Base-by-base conservation (phyloP, 1,140 invertebrate species). In the Cherax destructor region DNA sequence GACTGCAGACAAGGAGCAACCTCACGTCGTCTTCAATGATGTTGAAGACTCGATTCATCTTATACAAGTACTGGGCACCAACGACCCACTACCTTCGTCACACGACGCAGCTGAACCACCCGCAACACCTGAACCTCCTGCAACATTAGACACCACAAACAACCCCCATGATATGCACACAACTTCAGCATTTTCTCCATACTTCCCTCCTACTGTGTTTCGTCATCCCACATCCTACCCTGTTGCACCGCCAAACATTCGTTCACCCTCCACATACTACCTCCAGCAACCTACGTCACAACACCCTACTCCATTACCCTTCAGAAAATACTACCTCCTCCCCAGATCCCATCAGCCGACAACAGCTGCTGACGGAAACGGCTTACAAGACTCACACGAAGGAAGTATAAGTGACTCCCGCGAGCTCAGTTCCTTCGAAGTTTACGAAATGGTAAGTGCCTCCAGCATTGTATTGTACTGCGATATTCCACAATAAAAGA, bases 261-360 rank as follows among this genome's bases (percentile, higher is more conserved):
- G 16, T 47, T 21, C 77, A 56, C 52, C 41, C 78, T 52, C 7
- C 78, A 21, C 30, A 56, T 65, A 65, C 50, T 18, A 18, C 7
- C 49, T 41, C 47, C 77, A 7, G 13, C 47, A 10, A 50, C 21
- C 47, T 79, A 11, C 80, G 4, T 50, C 18, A 52, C 80, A 83
- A 30, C 52, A 59, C 24, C 80, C 80, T 21, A 6, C 47, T 77
- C 50, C 56, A n/a, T 7, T 11, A 9, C 21, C 80, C 49, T 30
- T 83, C 52, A 83, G 80, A 24, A 83, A 83, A 16, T 83, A 83
- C 80, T 83, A 56, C 52, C 80, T 83, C 24, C 50, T 47, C 49
- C 21, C 41, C 49, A 9, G 11, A 52, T 9, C 78, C 13, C 16
- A 50, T 18, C 49, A 47, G 21, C 78, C 30, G 16, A 24, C 47